Base-by-base conservation (phyloP, 2,797 vertebrate genomes). In the Crypturellus tataupa region DNA sequence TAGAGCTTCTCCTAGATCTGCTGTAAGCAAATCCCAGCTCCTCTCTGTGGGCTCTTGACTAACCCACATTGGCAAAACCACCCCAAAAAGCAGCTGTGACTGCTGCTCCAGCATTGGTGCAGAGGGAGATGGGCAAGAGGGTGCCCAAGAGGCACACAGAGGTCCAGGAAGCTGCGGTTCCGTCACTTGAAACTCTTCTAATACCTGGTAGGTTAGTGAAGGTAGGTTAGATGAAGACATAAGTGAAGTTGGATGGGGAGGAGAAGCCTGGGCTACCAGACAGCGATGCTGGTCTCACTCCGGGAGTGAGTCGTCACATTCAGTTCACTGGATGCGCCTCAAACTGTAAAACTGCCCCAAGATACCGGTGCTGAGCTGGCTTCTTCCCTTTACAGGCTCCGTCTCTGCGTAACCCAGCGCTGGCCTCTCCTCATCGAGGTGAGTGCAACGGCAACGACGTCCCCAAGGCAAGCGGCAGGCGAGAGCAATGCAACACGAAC, bases 11-110 rank as follows among this genome's bases (percentile, higher is more conserved):
- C 51, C 51, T 9, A 27, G 51, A 29, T 25, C 51, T 16, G 27
- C 51, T 27, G 6, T 9, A 14, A 16, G 27, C 51, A 29, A 23
- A 53, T 29, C 51, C 51, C 27, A 6, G 14, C 51, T 29, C 51
- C 23, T 24, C 40, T n/a, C 3, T 0, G 2, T 12, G 35, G 44
- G 62, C 56, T 79, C 67, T 16, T 18, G 70, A 27, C 3, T 37
- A 5, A 15, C 0, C 1, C 16, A 2, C 25, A 7, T 2, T 3
- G 35, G 21, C 25, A 18, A 12, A 40, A 76, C n/a, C 47, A 49
- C 10, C 64, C 80, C 14, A 0, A 20, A 72, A 60, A 13, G 59
- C 70, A 51, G 39, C 3, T 16, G 5, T 29, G 27, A 27, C 10
- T 53, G 51, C 51, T 53, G 51, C 14, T 53, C 24, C 51, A 14